A percentile compares a stretch with the other conserved stretches of the same genome.
These are phyloP conservation scores for Idaea straminata DNA, from an alignment of 2,888 invertebrate genomes.

Conservation along the genomic window DNA sequence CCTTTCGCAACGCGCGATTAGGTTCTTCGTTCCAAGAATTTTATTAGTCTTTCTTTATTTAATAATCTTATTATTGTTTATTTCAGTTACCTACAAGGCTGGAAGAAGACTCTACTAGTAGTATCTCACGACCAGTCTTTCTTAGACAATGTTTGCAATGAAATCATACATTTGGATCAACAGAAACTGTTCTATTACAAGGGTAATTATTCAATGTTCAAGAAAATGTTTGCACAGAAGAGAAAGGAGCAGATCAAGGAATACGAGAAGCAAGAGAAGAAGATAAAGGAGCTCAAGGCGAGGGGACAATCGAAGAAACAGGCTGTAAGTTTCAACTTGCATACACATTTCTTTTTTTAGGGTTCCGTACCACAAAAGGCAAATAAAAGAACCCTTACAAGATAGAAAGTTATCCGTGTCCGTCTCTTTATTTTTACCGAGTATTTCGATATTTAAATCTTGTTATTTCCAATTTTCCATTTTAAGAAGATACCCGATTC, in stretches of 20 bases:
- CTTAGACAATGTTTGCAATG: slow-evolving; percentile 99
- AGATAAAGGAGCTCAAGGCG: slow-evolving; percentile 95
- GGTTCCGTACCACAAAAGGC: too few relatives aligned
- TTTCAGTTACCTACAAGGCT: slow-evolving; percentile 94
- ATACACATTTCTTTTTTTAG: not conserved
- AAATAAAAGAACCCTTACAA: too few relatives aligned
- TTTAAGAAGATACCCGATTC: too few relatives aligned
- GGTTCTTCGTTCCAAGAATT: too few relatives aligned
- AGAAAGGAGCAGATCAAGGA: slow-evolving; percentile 97
- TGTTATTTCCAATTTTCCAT: too few relatives aligned
- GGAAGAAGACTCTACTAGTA: slow-evolving; percentile 99
- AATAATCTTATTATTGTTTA: not conserved
- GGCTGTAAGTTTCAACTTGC: slow-evolving; percentile 87
- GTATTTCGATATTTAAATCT: too few relatives aligned
- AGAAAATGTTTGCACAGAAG: slow-evolving; percentile 99
- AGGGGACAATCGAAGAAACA: slow-evolving; percentile 97
- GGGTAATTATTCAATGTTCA: slow-evolving; percentile 98
- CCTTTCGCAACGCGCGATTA: too few relatives aligned
- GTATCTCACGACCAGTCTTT: slow-evolving; percentile 99
- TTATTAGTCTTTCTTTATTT: slow-evolving; percentile 11
- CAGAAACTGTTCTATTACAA: slow-evolving; percentile 97
- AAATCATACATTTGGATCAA: slow-evolving; percentile 97
- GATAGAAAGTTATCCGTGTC: too few relatives aligned
- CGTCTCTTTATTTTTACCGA: too few relatives aligned
- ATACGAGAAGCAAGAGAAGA: slow-evolving; percentile 98